Conservation (phyloP, 2,888 invertebrate genomes). For the Ochropleura plecta region DNA sequence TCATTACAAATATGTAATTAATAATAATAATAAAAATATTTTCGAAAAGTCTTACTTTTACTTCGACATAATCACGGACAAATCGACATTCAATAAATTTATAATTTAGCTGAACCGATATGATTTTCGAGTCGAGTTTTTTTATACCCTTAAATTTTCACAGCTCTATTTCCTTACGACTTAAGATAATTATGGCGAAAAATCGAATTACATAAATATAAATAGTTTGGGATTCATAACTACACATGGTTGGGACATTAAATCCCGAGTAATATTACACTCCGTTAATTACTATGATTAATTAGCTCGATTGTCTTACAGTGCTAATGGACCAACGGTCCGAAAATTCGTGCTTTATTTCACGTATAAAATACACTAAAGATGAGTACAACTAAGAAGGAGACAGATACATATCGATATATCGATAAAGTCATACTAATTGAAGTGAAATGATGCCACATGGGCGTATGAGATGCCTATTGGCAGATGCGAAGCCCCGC, state of each 20-base stretch:
- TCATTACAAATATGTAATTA: slow-evolving; percentile 32
- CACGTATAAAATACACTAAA: slow-evolving; percentile 19
- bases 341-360: slow-evolving; percentile 37
- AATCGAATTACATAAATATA: slow-evolving; percentile 39
- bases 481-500: neutral
- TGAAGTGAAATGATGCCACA: neutral
- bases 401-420: slow-evolving; percentile 20
- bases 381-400: slow-evolving; percentile 27
- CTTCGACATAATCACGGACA: slow-evolving; percentile 45
- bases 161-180: slow-evolving; percentile 62
- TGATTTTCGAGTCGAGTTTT: slow-evolving; percentile 56
- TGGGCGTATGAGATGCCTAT: neutral
- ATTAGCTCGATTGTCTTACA: slow-evolving; percentile 50
- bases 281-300: slow-evolving; percentile 22
- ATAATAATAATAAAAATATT: slow-evolving; percentile 43
- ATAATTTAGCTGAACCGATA: slow-evolving; percentile 57
- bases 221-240: slow-evolving; percentile 21
- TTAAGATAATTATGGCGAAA: slow-evolving; percentile 44
- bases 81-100: slow-evolving; percentile 57
- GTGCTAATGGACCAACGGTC: slow-evolving; percentile 41
- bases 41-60: slow-evolving; percentile 60
- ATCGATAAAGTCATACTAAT: slow-evolving; percentile 6
- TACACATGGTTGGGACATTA: slow-evolving; percentile 15
- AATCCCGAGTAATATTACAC: slow-evolving; percentile 11
- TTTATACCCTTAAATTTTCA: slow-evolving; percentile 52